Evolutionary conservation across 64 coral and sea anemone species (phyloP), one percentile per base, ranked within the genome.

Genomic region (Dendrophyllia cribrosa): DNA sequence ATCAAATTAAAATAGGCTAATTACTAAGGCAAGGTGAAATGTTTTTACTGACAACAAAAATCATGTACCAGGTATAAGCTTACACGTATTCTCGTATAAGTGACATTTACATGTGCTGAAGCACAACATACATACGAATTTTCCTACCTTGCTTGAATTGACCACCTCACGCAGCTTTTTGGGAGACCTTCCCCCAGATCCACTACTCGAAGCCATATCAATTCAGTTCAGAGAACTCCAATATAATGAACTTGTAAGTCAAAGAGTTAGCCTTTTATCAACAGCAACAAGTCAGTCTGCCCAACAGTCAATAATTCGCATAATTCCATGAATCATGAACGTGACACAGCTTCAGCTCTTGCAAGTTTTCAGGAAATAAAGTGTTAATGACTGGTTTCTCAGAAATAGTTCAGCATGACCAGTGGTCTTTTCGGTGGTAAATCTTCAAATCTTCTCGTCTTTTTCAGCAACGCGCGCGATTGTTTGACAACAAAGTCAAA

Each of bases 161-260:
- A 86, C 50, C 19, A 90, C 51, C 6, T 55, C 79, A 14, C 69
- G 79, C 2, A 95, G 80, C 24, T 90, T 81, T 53, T 78, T 85
- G 13, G 93, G 70, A 17, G 93, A 95, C 52, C 59, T 95, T 76
- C 86, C 76, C 47, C 79, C 78, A 26, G 77, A 75, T 77, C 74
- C 87, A 77, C 87, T 52, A 78, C 82, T 95, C 25, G 93, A 89
- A 69, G 93, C 71, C 93, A 95, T 95, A 49, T 45, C 3, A 12
- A 7, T 48, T 64, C 5, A 64, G 53, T 19, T 19, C 2, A 75
- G 72, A 50, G 9, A 44, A 72, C 3, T 34, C 2, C 34, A 34
- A 34, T 34, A 34, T 34, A 34, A 34, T 34, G 34, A 34, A 34
- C 34, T 56, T 56, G 7, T 5, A 56, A 56, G 53, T 56, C 5